Base-by-base conservation (phyloP, 2,888 invertebrate species). In the Galerucella nymphaeae region DNA sequence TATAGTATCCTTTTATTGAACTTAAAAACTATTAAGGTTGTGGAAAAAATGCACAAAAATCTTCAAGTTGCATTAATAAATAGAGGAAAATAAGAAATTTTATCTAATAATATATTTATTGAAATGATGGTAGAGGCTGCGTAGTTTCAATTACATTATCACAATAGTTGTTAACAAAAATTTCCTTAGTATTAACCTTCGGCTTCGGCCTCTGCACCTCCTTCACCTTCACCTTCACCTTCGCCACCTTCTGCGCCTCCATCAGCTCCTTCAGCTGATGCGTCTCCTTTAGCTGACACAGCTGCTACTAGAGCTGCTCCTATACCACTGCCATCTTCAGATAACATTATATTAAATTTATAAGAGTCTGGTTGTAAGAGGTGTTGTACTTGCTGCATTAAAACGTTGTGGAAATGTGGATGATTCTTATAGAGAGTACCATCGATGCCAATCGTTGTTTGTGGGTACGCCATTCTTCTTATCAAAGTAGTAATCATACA, bases 341-440 rank as follows among this genome's bases (percentile, higher is more conserved):
- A 97, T 71, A 98, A 87, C 96, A 97, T 97, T 80, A 98, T 89
- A 86, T 96, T 94, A 85, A 96, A 97, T 91, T 96, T 90, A 11
- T 90, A 90, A 58, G 81, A 77, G 79, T 71, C 76, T 14, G 79
- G 78, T 58, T 77, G 71, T 16, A 74, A 45, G 18, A 80, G 18
- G 55, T 78, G 76, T 45, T 66, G 70, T 63, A 80, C 75, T 68
- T 80, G 78, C 42, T 74, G 74, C 66, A 76, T 75, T 74, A 78
- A 76, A 41, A 75, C 23, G 42, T 77, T 71, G 57, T 78, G 89
- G 91, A 98, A 98, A 88, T 96, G 94, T 8, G 98, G 98, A 87
- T 99, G 98, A 90, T 95, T 98, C 82, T 98, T 92, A 88, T 98
- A 99, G 16, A 99, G 95, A 74, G 97, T 97, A 77, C 98, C 98